Evolutionary conservation across 2,797 vertebrate genomes (phyloP).

Genomic region (Carapus acus): DNA sequence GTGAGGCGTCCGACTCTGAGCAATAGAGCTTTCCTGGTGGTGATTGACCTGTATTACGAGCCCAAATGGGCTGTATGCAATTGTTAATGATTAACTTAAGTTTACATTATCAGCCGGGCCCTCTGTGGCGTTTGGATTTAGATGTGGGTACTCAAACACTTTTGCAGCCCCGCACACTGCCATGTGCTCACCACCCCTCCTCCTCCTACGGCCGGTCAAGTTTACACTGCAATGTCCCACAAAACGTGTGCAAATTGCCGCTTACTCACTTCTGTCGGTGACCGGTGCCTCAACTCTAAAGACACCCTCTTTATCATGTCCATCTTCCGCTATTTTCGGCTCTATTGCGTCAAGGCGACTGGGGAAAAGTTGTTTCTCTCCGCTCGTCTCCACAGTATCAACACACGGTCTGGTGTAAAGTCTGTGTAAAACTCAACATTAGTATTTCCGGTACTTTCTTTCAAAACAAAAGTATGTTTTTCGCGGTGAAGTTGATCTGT

Average conservation of each 20-base stretch:
- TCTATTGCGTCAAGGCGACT: slow-evolving; percentile 12
- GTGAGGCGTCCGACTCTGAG: no score
- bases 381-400: slow-evolving; percentile 48
- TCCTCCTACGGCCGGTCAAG: slow-evolving; percentile 30
- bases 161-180: slow-evolving; percentile 19
- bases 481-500: no score
- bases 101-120: accelerated
- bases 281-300: slow-evolving; percentile 83
- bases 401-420: slow-evolving; percentile 54
- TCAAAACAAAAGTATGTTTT: slow-evolving; percentile 20
- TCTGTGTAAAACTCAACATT: accelerated
- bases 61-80: no score
- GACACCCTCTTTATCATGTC: slow-evolving; percentile 86
- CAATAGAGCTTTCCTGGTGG: no score
- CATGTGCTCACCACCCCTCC: slow-evolving; percentile 58
- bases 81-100: no score
- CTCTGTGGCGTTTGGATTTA: accelerated
- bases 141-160: neutral
- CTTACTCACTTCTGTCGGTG: slow-evolving; percentile 80
- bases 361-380: slow-evolving; percentile 33
- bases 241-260: slow-evolving; percentile 10
- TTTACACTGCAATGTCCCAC: slow-evolving; percentile 11
- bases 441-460: slow-evolving; percentile 8
- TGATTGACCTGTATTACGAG: no score
- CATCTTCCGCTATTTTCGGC: slow-evolving; percentile 64